Conservation (phyloP, 2,113 vertebrate species). For the Malurus melanocephalus region DNA sequence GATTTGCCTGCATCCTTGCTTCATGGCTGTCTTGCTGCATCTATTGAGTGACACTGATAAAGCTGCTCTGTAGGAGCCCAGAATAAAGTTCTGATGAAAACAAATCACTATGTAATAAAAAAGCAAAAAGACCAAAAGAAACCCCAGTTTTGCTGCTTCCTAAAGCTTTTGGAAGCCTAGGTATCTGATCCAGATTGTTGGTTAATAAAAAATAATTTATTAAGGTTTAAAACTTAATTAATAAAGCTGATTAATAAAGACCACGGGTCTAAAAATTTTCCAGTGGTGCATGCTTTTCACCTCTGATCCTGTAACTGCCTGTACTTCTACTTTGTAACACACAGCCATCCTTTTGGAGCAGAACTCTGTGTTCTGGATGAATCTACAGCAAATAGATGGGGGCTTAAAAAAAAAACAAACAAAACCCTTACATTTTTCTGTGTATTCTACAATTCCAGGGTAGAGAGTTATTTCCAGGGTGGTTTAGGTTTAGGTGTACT, state of each 20-base stretch:
- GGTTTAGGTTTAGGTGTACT: neutral
- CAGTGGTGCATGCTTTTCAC: neutral
- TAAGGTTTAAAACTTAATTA: neutral
- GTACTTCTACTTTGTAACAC: neutral
- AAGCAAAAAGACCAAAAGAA: neutral
- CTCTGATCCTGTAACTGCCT: neutral
- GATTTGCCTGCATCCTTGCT: neutral
- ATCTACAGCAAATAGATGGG: neutral
- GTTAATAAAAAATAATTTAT: neutral
- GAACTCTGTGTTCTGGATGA: neutral
- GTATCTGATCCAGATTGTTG: neutral
- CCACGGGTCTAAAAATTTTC: neutral
- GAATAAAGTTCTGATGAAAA: neutral
- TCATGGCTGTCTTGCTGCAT: conserved; percentile 22
- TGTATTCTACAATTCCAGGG: neutral
- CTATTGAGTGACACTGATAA: neutral
- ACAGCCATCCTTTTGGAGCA: neutral
- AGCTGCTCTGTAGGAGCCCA: neutral
- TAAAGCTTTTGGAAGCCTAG: neutral
- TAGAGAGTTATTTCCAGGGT: neutral
- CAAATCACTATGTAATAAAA: neutral
- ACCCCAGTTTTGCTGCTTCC: neutral
- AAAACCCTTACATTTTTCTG: neutral
- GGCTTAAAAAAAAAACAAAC: neutral
- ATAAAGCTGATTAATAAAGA: neutral